Evolutionary conservation across 2,113 vertebrate species (phyloP).

Genomic region (Emydura subglobosa): DNA sequence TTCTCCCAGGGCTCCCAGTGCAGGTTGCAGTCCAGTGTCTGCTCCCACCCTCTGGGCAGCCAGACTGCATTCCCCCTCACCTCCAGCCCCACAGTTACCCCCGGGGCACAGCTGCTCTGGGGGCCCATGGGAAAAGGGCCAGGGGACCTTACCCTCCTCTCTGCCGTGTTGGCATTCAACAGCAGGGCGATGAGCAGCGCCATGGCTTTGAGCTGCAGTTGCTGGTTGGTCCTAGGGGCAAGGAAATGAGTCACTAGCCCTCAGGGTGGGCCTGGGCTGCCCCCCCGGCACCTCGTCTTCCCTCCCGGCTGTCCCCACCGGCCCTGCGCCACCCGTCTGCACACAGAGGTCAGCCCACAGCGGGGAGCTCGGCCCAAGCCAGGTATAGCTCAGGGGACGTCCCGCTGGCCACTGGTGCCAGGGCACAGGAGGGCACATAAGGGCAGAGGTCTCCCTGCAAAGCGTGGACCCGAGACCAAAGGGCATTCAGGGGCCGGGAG

Average conservation of each 20-base stretch:
- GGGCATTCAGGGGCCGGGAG: not conserved
- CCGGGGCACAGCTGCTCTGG: not conserved
- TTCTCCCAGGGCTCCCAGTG: not conserved
- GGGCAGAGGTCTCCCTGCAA: not conserved
- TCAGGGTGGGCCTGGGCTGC: not conserved
- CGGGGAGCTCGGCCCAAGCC: too few relatives aligned
- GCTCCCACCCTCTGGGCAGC: not conserved
- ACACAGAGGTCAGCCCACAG: too few relatives aligned
- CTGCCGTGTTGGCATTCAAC: slow-evolving; percentile 83
- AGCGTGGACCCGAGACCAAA: not conserved
- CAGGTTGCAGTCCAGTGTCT: not conserved
- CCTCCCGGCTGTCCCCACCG: not conserved
- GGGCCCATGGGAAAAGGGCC: not conserved
- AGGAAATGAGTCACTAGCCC: not conserved
- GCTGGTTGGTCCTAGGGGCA: slow-evolving; percentile 85
- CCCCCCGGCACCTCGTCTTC: not conserved
- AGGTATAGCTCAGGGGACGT: not conserved
- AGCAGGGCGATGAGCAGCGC: slow-evolving; percentile 93
- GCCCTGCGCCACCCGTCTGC: fast-evolving
- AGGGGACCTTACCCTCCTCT: slow-evolving; percentile 82
- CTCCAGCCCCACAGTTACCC: not conserved
- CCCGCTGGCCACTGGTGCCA: too few relatives aligned
- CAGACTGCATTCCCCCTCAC: not conserved
- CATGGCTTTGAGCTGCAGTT: slow-evolving; percentile 98
- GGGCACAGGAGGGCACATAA: not conserved